These are phyloP conservation scores for Babyrousa celebensis DNA, from an alignment of 2,797 vertebrate species.

Conservation along the genomic window DNA sequence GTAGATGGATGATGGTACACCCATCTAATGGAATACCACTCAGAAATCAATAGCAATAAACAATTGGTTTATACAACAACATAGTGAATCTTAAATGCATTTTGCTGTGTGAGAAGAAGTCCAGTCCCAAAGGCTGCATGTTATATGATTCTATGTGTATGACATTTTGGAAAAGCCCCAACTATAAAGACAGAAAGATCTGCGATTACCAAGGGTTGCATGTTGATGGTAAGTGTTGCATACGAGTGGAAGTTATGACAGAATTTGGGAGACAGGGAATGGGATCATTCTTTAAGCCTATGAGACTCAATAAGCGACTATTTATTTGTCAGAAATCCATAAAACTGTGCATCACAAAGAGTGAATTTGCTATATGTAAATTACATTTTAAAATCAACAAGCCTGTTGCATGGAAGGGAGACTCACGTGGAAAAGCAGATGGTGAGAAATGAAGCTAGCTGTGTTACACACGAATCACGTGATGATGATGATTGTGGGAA, in stretches of 20 bases:
- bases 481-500: fast-evolving
- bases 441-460: background rate
- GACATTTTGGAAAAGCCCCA: background rate
- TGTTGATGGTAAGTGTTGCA: background rate
- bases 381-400: background rate
- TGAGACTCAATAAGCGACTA: background rate
- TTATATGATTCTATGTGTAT: background rate
- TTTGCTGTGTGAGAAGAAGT: background rate
- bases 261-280: background rate
- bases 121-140: background rate
- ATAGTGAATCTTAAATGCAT: background rate
- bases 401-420: background rate
- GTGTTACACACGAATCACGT: background rate
- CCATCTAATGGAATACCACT: background rate
- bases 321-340: background rate
- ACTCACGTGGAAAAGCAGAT: background rate
- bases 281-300: background rate
- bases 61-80: background rate
- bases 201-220: too few relatives aligned
- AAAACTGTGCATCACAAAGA: background rate
- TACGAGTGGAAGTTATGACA: too few relatives aligned
- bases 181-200: background rate
- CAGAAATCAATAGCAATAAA: background rate
- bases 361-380: background rate
- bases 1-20: background rate